Base-by-base conservation (phyloP, 2,888 invertebrate species). In the Pomacea canaliculata region DNA sequence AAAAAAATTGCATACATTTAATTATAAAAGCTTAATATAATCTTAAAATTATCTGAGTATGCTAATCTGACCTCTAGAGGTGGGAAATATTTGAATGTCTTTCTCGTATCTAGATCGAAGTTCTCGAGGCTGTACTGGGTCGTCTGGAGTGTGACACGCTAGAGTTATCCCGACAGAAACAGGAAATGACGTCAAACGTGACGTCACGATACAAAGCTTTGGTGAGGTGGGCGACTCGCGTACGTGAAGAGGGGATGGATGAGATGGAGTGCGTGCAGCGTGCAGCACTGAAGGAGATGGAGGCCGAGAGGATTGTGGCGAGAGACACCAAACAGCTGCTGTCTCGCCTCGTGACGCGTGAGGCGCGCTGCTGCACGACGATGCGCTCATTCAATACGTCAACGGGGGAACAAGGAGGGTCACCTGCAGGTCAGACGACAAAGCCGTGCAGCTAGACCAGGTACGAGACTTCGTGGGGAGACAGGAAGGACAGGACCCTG, bases 201-300 rank as follows among this genome's bases (percentile, higher is more conserved):
- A 37, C 37, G 5, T 37, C 37, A 37, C 37, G 37, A 37, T 37
- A 37, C 37, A 1, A 37, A 23, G 19, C 46, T 4, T 23, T 74
- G 13, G 49, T 69, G 8, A 12, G 8, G 1, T 74, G 62, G 69
- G 69, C 69, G 7, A 27, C 74, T 5, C 48, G 74, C 13, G 74
- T 69, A 27, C 63, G 69, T 8, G 74, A 74, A 12, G 74, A 74
- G 59, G 8, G 48, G 23, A 27, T 69, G 74, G 69, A 74, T 48
- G 48, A 46, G 23, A 23, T 74, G 51, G 62, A 56, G 27, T 59
- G 62, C 1, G 37, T 68, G 49, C 68, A 69, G 62, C 62, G 62
- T 18, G 56, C 60, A 13, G 18, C 37, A 1, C 69, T 68, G 27
- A 62, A 27, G 13, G 37, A 37, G 37, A 37, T 37, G 37, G 37